Conservation (phyloP, 2,797 vertebrate species). For the Chelon labrosus region DNA sequence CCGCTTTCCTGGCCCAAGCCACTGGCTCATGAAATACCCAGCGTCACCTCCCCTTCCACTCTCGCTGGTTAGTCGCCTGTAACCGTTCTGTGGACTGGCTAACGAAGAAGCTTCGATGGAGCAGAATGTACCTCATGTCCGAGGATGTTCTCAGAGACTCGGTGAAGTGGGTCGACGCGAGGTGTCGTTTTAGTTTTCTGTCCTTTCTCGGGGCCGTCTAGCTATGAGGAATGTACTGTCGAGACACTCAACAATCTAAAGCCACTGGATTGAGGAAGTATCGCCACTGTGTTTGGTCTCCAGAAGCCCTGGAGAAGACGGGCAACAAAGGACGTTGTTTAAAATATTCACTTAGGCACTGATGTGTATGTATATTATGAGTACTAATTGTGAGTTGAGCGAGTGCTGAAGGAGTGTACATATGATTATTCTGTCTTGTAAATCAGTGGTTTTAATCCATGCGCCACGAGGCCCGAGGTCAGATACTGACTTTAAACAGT, state of each 20-base stretch:
- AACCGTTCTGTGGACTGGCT: conserved; percentile 26
- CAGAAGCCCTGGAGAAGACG: conserved; percentile 7
- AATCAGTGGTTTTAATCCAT: conserved; percentile 56
- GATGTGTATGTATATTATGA: conserved; percentile 62
- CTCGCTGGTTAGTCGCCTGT: conserved; percentile 22
- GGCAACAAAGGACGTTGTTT: conserved; percentile 54
- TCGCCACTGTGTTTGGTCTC: conserved; percentile 15
- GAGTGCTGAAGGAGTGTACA: conserved; percentile 56
- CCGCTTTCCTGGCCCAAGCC: conserved; percentile 32
- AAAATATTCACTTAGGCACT: conserved; percentile 55
- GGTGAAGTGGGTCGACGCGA: conserved; percentile 33
- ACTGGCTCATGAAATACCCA: conserved; percentile 15
- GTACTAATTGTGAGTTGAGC: conserved; percentile 56
- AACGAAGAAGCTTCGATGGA: conserved; percentile 27
- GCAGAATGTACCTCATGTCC: conserved; percentile 74
- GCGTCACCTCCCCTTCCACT: neutral
- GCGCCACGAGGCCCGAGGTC: conserved; percentile 24
- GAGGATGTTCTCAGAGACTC: conserved; percentile 61
- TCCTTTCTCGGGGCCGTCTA: conserved; percentile 23
- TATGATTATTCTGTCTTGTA: conserved; percentile 58
- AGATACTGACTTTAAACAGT: conserved; percentile 15
- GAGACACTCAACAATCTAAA: conserved; percentile 44
- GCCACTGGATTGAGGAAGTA: conserved; percentile 41
- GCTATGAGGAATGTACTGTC: conserved; percentile 57
- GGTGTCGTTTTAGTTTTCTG: neutral